Percentiles rank a stretch among this genome's conserved stretches.
phyloP scores from a whole-genome alignment of 2,888 invertebrate species.

The Cataglyphis albicans region DNA sequence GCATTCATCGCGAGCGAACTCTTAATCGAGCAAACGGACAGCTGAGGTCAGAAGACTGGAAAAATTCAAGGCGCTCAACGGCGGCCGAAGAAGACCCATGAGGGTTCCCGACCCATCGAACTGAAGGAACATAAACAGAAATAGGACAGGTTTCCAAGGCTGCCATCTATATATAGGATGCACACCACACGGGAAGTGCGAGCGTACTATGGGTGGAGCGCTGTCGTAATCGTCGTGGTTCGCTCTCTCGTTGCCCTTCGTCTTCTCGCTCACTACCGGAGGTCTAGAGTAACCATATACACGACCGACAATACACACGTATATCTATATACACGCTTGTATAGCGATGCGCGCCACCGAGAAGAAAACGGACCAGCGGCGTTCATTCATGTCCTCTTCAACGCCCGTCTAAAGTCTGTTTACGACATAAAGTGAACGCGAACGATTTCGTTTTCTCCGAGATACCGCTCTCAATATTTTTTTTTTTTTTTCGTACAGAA shows the following conservation, averaged over 20 bases:
- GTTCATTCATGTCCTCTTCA: slow-evolving; percentile 68
- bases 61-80: slow-evolving; percentile 15
- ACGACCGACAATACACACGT: not conserved
- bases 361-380: slow-evolving; percentile 57
- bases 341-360: slow-evolving; percentile 35
- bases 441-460: slow-evolving; percentile 46
- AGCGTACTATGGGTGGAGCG: slow-evolving; percentile 68
- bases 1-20: slow-evolving; percentile 23
- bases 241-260: slow-evolving; percentile 60
- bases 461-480: slow-evolving; percentile 26
- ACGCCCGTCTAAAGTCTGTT: slow-evolving; percentile 48
- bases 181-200: slow-evolving; percentile 46
- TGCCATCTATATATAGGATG: slow-evolving; percentile 81
- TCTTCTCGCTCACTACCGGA: slow-evolving; percentile 51
- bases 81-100: slow-evolving; percentile 26
- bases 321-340: slow-evolving; percentile 22
- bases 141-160: slow-evolving; percentile 82
- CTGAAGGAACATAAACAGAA: slow-evolving; percentile 76
- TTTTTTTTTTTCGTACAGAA: not conserved
- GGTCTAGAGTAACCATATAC: slow-evolving; percentile 48
- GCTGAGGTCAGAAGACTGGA: slow-evolving; percentile 29
- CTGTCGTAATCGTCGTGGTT: slow-evolving; percentile 65
- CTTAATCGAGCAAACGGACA: slow-evolving; percentile 37
- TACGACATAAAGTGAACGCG: slow-evolving; percentile 36
- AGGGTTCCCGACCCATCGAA: slow-evolving; percentile 51